Base-by-base conservation (phyloP, 2,113 vertebrate species). In the Zosterops lateralis region DNA sequence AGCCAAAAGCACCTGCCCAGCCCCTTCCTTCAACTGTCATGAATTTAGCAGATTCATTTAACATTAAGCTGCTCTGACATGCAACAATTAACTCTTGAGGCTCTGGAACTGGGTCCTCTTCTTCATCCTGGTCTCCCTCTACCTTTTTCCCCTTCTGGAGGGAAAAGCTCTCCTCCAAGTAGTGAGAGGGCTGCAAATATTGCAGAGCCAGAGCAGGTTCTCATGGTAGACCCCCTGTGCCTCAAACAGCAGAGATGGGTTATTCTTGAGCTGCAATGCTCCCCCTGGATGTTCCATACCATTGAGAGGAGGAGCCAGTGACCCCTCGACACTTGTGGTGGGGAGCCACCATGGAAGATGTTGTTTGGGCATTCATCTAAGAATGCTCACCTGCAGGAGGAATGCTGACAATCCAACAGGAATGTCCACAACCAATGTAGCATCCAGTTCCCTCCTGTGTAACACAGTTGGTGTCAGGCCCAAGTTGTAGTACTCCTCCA, bases 1-100 rank as follows among this genome's bases (percentile, higher is more conserved):
- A 67, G 60, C 79, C 72, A 88, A 83, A 95, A 95, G 87, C 95
- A 96, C 94, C 93, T 95, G 93, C 79, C 85, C 67, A 66, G 85
- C 79, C 70, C 32, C 62, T 58, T 84, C 83, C 60, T 76, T 91
- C 71, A 64, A 62, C 72, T 93, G 44, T 53, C 72, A 38, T 64
- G 61, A 78, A 64, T 90, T 89, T 72, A 90, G 1, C 6, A 60
- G 22, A 65, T 14, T 70, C 14, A 29, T 73, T 95, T 80, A 71
- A 85, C 45, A 90, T 78, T 58, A 86, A 84, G 72, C 61, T 93
- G 72, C 51, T 77, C 57, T 75, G 61, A 88, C 85, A 54, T 16
- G 42, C n/a, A 86, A 40, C 48, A 87, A 28, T 94, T 85, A 83
- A 94, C 87, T 87, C 32, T 15, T 31, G 19, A 77, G 12, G 47